These are phyloP conservation scores for Sinosuthora webbiana DNA, from an alignment of 2,113 vertebrate genomes.

Conservation along the genomic window DNA sequence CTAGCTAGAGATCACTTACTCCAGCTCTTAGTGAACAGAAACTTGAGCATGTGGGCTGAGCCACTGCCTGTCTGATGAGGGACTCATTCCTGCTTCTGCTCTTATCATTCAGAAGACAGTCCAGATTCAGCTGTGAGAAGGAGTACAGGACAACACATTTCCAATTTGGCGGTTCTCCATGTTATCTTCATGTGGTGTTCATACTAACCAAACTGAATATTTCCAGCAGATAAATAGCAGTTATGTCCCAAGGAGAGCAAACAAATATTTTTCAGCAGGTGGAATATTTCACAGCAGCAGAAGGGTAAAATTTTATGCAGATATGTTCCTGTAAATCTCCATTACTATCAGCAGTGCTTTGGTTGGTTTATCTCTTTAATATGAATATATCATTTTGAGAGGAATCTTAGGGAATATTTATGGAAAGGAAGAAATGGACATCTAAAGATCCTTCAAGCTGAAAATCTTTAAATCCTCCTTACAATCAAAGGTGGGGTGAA, in stretches of 20 bases:
- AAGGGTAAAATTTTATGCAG: neutral
- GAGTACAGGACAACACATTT: neutral
- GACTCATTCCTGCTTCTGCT: neutral
- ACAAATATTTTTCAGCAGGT: neutral
- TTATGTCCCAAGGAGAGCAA: neutral
- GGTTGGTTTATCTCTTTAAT: neutral
- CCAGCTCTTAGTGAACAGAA: neutral
- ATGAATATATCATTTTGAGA: neutral
- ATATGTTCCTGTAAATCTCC: neutral
- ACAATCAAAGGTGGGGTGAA: neutral
- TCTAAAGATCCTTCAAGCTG: neutral
- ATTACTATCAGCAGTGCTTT: neutral
- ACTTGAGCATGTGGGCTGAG: accelerated
- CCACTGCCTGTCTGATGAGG: neutral
- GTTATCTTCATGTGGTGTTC: neutral
- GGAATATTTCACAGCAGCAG: neutral
- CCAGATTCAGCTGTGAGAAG: neutral
- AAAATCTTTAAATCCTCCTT: neutral
- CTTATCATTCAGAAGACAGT: neutral
- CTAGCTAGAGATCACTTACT: neutral
- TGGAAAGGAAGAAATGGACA: neutral
- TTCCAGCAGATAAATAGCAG: neutral
- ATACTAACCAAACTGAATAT: neutral
- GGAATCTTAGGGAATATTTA: neutral
- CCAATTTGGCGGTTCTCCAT: neutral